phyloP scores from a whole-genome alignment of 2,888 invertebrate genomes.

The Cerastis leucographa region DNA sequence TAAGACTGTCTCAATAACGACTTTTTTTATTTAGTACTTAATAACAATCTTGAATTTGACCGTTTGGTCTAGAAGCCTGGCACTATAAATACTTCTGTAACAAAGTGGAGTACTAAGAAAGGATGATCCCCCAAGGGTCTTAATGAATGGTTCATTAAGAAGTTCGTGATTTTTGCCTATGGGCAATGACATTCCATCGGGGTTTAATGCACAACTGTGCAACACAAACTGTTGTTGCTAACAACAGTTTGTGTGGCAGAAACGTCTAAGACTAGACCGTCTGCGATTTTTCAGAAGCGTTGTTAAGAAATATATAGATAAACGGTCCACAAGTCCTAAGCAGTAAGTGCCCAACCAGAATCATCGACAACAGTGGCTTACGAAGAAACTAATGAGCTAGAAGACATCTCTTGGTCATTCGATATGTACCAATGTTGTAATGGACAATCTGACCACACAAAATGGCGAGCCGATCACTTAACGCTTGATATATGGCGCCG shows the following conservation, averaged over 20 bases:
- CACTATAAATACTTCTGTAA: background rate
- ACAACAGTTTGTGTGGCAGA: too few relatives aligned
- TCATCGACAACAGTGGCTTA: background rate
- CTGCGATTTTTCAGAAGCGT: background rate
- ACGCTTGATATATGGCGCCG: constrained; percentile 50
- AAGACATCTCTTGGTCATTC: background rate
- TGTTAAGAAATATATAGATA: background rate
- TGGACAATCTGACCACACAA: constrained; percentile 28
- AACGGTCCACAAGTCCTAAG: background rate
- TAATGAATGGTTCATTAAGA: background rate
- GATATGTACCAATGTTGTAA: constrained; percentile 6
- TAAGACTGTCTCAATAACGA: constrained; percentile 24
- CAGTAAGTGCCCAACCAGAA: background rate
- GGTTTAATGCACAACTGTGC: background rate
- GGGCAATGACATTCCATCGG: background rate
- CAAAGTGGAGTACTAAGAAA: background rate
- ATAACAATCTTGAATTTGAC: background rate
- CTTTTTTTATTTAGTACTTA: background rate
- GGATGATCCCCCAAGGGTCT: background rate
- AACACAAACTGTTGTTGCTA: background rate
- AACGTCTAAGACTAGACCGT: background rate
- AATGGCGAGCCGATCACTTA: constrained; percentile 56
- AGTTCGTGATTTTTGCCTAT: background rate
- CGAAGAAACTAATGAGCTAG: background rate
- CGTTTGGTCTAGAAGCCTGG: background rate